Conservation (phyloP, 2,113 vertebrate species). For the Gymnocephalus cernua region DNA sequence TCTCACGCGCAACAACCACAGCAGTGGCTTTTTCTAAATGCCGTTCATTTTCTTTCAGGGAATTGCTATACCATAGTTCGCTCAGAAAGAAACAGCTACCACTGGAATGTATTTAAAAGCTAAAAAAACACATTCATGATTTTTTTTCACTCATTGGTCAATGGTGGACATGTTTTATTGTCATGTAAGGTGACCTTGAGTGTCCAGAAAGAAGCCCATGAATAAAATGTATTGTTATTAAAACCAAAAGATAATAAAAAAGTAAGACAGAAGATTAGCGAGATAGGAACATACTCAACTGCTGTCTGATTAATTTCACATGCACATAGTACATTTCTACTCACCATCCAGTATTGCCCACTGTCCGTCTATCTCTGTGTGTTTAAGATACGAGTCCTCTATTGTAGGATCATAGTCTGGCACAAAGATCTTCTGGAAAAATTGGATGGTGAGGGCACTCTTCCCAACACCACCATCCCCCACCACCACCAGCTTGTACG, state of each 20-base stretch:
- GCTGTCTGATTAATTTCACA: neutral
- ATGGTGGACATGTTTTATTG: neutral
- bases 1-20: neutral
- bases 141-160: neutral
- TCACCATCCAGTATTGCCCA: slow-evolving; percentile 99
- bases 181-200: too few species aligned
- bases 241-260: neutral
- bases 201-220: too few species aligned
- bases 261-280: neutral
- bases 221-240: too few species aligned
- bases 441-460: slow-evolving; percentile 98
- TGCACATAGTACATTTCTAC: slow-evolving; percentile 21
- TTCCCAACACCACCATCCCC: slow-evolving; percentile 98
- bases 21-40: slow-evolving; percentile 5
- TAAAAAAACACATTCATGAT: neutral
- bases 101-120: neutral
- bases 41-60: neutral
- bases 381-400: slow-evolving; percentile 98
- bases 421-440: slow-evolving; percentile 99
- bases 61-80: neutral
- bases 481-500: slow-evolving; percentile 98
- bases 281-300: neutral
- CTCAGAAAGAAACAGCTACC: neutral
- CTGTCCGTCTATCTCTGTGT: slow-evolving; percentile 97
- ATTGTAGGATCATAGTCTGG: slow-evolving; percentile 99